Percentiles rank a stretch among this genome's conserved stretches.
These are phyloP conservation scores for Cyclura pinguis DNA, from an alignment of 2,797 vertebrate species.

Conservation along the genomic window DNA sequence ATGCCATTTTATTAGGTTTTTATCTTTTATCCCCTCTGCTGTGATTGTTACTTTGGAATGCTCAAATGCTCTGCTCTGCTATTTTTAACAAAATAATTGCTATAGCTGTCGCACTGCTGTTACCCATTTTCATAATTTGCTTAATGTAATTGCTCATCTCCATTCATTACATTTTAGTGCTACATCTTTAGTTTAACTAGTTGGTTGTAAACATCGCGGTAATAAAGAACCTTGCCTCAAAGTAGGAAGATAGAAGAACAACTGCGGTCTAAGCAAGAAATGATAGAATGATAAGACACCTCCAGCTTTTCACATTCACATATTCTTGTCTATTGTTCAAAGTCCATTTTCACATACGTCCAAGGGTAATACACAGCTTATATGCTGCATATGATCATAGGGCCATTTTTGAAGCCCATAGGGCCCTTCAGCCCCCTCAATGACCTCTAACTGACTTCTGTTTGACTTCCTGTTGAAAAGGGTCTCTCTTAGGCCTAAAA, in stretches of 20 bases:
- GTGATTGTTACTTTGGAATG: not conserved
- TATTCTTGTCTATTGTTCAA: no score
- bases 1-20: not conserved
- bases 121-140: slow-evolving; percentile 20
- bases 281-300: not conserved
- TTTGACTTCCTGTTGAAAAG: no score
- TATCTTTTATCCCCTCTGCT: not conserved
- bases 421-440: no score
- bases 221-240: not conserved
- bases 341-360: no score
- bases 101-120: not conserved
- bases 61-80: not conserved
- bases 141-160: slow-evolving; percentile 11
- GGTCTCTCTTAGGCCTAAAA: no score
- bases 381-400: no score
- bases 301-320: no score
- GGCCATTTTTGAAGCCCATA: no score
- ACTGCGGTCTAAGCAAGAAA: no score
- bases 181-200: slow-evolving; percentile 14
- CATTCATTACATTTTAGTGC: slow-evolving; percentile 9
- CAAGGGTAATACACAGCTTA: no score
- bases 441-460: no score
- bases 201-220: not conserved
- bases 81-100: slow-evolving; percentile 19
- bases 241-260: not conserved